Evolutionary conservation across 2,113 vertebrate species (phyloP).

Genomic region (Clupea harengus): DNA sequence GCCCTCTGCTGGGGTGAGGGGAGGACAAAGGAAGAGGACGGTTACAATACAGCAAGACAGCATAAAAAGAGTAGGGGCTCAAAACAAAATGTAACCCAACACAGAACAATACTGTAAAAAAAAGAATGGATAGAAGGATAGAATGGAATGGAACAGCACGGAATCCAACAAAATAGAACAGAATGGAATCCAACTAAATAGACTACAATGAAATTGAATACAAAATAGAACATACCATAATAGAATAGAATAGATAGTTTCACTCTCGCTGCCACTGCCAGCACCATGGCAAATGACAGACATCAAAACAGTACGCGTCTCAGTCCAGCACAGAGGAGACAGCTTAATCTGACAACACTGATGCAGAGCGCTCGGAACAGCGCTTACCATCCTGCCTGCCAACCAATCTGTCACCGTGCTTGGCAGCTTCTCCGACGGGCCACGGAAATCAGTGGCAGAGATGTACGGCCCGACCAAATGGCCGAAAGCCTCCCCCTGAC

Average conservation of each 20-base stretch:
- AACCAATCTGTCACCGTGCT: constrained; percentile 15
- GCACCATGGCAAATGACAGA: not conserved
- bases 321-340: not conserved
- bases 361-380: not conserved
- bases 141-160: too few species aligned
- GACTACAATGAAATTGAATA: not conserved
- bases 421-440: constrained; percentile 9
- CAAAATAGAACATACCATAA: not conserved
- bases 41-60: not conserved
- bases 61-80: not conserved
- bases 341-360: not conserved
- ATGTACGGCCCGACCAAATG: not conserved
- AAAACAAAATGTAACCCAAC: too few species aligned
- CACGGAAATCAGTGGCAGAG: not conserved
- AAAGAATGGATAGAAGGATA: too few species aligned
- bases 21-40: not conserved
- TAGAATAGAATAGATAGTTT: not conserved
- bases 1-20: not conserved
- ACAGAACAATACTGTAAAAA: too few species aligned
- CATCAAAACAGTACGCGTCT: not conserved
- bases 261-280: not conserved
- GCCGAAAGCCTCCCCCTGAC: not conserved
- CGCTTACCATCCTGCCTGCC: constrained; percentile 5
- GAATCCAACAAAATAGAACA: not conserved
- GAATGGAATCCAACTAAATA: not conserved